Conservation (phyloP, 2,797 vertebrate genomes). For the Lutjanus campechanus region DNA sequence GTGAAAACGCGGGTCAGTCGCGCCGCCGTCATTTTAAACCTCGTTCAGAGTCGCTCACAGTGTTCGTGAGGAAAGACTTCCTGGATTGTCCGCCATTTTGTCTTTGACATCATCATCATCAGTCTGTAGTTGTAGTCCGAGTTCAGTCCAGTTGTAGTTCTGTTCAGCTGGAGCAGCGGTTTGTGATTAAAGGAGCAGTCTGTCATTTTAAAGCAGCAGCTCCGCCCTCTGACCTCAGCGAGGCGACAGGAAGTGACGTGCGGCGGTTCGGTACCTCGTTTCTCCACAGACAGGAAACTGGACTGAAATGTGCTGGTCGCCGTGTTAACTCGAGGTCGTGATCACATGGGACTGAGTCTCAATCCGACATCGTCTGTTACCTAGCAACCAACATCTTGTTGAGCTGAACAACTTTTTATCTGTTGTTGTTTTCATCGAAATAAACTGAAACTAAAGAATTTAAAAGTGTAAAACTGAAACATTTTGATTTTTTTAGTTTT, state of each 20-base stretch:
- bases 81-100: constrained; percentile 23
- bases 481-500: too few species aligned
- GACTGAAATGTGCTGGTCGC: too few species aligned
- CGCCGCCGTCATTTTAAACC: constrained; percentile 72
- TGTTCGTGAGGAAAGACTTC: constrained; percentile 61
- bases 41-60: constrained; percentile 76
- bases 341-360: not conserved
- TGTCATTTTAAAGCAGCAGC: not conserved
- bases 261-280: not conserved
- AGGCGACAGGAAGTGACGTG: not conserved
- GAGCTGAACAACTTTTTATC: too few species aligned
- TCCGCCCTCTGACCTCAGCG: not conserved
- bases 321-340: not conserved
- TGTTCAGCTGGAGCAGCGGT: not conserved
- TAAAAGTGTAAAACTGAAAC: too few species aligned
- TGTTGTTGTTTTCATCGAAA: too few species aligned
- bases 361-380: too few species aligned
- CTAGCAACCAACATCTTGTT: too few species aligned
- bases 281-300: not conserved
- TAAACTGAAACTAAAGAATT: too few species aligned
- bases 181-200: not conserved
- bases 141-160: not conserved
- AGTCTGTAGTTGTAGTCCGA: not conserved
- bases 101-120: constrained; percentile 37
- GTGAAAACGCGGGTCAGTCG: too few species aligned